Evolutionary conservation across 2,888 invertebrate species (phyloP), one percentile per base, ranked within the genome.

Genomic region (Micoletzkya japonica): DNA sequence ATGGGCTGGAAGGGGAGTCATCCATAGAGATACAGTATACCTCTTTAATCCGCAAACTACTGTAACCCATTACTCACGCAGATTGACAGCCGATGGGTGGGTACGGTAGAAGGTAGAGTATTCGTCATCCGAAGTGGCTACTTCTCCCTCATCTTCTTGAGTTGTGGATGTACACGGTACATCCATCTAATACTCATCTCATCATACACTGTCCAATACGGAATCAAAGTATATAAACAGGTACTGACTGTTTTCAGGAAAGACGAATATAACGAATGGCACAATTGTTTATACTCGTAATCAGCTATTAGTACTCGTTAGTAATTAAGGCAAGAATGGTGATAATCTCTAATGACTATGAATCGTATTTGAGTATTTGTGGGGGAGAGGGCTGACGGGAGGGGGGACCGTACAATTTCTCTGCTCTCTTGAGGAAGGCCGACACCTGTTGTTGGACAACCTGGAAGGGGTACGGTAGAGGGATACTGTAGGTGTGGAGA

Each of bases 41-140:
- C 17, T n/a, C 17, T 58, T 28, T n/a, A n/a, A n/a, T n/a, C n/a
- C n/a, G n/a, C n/a, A n/a, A n/a, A n/a, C n/a, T n/a, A n/a, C n/a
- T n/a, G n/a, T n/a, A n/a, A n/a, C n/a, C n/a, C n/a, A n/a, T n/a
- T n/a, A 60, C 56, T 49, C 54, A 72, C 73, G 59, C 70, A 72
- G 61, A 72, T 78, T 78, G n/a, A 32, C 66, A 17, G 78, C 78
- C 2, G 73, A 72, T n/a, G 75, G 75, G 70, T 78, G 78, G 59
- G 73, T 78, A 10, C 44, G 59, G 64, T 66, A 78, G 61, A 63
- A 78, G 2, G 77, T 74, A 7, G 71, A 70, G 52, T 64, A 64
- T 64, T 64, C 64, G 52, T 64, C 64, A n/a, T 64, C 64, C 10
- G 36, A n/a, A n/a, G n/a, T n/a, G n/a, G n/a, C n/a, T n/a, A n/a